phyloP scores from a whole-genome alignment of 1,140 invertebrate species.

The Heliothis subflexa region DNA sequence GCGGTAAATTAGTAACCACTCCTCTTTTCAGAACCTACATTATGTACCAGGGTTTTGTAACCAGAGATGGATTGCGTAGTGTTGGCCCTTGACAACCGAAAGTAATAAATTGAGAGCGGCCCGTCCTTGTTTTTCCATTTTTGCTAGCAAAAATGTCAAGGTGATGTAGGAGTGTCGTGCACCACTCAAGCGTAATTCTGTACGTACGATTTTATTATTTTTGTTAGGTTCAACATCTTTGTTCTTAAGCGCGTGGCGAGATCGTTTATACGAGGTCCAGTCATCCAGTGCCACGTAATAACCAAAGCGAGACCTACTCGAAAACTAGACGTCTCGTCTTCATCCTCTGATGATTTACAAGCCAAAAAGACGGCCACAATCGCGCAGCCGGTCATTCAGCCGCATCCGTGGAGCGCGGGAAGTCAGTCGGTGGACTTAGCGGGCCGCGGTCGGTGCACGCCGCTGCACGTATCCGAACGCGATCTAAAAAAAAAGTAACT shows the following conservation, averaged over 20 bases:
- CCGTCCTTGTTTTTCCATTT: constrained; percentile 10
- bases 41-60: background rate
- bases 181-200: background rate
- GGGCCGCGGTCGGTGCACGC: constrained; percentile 43
- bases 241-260: background rate
- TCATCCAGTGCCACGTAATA: constrained; percentile 33
- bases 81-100: background rate
- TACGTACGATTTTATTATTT: background rate
- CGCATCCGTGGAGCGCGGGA: constrained; percentile 40
- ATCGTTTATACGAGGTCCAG: constrained; percentile 6
- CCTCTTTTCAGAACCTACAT: background rate
- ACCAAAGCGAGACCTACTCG: constrained; percentile 11
- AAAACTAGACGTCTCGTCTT: constrained; percentile 43
- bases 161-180: background rate
- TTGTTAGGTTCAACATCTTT: background rate
- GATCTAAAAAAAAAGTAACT: constrained; percentile 30
- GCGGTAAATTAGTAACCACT: background rate
- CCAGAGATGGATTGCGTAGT: background rate
- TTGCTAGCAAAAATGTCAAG: constrained; percentile 14
- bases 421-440: constrained; percentile 43
- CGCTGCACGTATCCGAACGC: constrained; percentile 38
- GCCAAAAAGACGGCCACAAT: constrained; percentile 41
- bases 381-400: constrained; percentile 39
- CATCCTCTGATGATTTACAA: constrained; percentile 28
- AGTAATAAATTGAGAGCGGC: constrained; percentile 16